A percentile compares a stretch with the other conserved stretches of the same genome.
phyloP scores from a whole-genome alignment of 2,888 invertebrate species.

The Tenodera sinensis region DNA sequence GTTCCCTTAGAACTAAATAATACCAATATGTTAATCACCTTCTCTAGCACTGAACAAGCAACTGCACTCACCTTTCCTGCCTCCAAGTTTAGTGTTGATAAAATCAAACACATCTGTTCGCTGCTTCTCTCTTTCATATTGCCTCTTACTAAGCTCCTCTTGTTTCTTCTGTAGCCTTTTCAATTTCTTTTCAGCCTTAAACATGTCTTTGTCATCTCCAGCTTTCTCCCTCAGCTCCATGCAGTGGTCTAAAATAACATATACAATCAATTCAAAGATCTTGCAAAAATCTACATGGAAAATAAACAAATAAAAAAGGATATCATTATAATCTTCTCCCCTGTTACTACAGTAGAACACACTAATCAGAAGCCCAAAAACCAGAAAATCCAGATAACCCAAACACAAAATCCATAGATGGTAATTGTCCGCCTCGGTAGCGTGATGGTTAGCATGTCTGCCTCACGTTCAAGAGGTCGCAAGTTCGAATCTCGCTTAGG shows the following conservation, averaged over 20 bases:
- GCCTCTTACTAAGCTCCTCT: slow-evolving; percentile 52
- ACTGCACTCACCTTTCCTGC: slow-evolving; percentile 36
- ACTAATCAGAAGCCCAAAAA: no score
- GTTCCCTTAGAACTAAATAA: not conserved
- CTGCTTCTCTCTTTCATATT: slow-evolving; percentile 57
- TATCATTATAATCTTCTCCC: no score
- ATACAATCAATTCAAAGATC: no score
- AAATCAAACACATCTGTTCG: slow-evolving; percentile 67
- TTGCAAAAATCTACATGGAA: no score
- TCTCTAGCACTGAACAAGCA: not conserved
- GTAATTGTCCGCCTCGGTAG: no score
- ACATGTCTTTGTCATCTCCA: slow-evolving; percentile 62
- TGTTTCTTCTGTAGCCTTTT: slow-evolving; percentile 62
- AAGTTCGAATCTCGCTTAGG: no score
- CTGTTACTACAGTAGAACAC: no score
- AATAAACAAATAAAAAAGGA: no score
- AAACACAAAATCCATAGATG: no score
- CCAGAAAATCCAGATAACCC: no score
- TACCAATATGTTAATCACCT: not conserved
- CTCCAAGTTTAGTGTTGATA: slow-evolving; percentile 51
- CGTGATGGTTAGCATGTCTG: no score
- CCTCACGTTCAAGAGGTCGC: no score
- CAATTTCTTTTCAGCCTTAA: slow-evolving; percentile 68
- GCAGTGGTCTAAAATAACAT: slow-evolving; percentile 61
- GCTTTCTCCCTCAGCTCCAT: slow-evolving; percentile 72